These are phyloP conservation scores for Drosophila antonietae DNA, from an alignment of 2,888 invertebrate species.

Conservation along the genomic window DNA sequence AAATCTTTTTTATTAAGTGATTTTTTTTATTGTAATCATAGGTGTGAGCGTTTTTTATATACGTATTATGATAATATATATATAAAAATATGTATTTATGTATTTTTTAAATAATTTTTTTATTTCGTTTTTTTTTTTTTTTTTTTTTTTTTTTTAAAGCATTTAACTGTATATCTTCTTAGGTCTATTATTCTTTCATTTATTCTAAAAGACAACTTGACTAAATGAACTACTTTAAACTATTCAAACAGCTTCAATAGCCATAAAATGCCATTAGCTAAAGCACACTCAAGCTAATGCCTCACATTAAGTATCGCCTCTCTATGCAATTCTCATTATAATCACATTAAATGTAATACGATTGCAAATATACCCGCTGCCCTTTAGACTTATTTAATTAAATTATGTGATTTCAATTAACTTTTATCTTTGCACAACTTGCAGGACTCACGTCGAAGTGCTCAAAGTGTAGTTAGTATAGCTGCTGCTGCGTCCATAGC, in stretches of 20 bases:
- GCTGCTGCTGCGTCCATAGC: background rate
- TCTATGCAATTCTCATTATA: background rate
- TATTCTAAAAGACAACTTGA: too few species aligned
- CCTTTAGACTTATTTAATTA: slow-evolving; percentile 1
- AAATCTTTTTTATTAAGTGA: too few species aligned
- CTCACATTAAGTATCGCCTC: background rate
- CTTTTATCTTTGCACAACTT: background rate
- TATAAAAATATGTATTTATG: too few species aligned
- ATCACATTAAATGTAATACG: background rate
- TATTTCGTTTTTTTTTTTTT: too few species aligned
- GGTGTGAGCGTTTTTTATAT: too few species aligned
- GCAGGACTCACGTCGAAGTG: background rate
- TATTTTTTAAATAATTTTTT: too few species aligned
- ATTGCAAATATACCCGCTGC: background rate
- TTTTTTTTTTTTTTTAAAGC: too few species aligned
- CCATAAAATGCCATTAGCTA: background rate
- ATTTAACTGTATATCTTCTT: too few species aligned
- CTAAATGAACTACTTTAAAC: too few species aligned
- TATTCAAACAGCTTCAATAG: background rate
- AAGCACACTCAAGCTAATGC: background rate
- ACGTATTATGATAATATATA: too few species aligned
- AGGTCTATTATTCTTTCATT: too few species aligned
- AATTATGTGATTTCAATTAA: slow-evolving; percentile 2
- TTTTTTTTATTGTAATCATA: too few species aligned
- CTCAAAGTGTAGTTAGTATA: background rate